Conservation (phyloP, 1,140 invertebrate genomes). For the Onthophagus taurus region DNA sequence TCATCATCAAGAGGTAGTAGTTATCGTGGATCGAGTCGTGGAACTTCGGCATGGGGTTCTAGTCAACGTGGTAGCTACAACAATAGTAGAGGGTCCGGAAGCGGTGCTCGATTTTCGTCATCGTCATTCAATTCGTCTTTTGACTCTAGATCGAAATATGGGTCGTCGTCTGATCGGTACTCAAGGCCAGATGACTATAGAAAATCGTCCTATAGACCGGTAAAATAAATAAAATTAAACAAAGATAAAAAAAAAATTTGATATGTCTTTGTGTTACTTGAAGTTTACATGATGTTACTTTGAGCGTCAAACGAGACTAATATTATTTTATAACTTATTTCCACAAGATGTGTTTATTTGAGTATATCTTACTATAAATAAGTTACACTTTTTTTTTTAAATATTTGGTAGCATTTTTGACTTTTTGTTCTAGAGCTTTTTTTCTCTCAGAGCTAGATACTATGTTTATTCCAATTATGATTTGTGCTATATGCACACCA, state of each 20-base stretch:
- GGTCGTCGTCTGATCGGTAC: conserved; percentile 22
- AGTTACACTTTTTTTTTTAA: conserved; percentile 5
- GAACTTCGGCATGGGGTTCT: conserved; percentile 16
- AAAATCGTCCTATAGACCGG: conserved; percentile 27
- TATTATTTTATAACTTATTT: conserved; percentile 15
- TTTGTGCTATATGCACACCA: too few species aligned
- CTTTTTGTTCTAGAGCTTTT: too few species aligned
- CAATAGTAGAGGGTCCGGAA: conserved; percentile 12
- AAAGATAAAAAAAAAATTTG: background rate
- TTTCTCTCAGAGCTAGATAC: too few species aligned
- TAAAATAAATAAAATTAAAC: conserved; percentile 15
- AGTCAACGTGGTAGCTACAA: conserved; percentile 13
- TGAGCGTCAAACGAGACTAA: conserved; percentile 16
- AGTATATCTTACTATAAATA: conserved; percentile 15
- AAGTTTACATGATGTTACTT: conserved; percentile 11
- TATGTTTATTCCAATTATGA: too few species aligned
- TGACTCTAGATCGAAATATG: conserved; percentile 24
- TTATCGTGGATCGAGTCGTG: conserved; percentile 18
- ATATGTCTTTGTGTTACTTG: conserved; percentile 17
- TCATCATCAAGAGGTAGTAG: conserved; percentile 18
- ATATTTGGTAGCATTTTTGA: too few species aligned
- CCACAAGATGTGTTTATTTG: conserved; percentile 11
- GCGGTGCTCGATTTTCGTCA: conserved; percentile 16
- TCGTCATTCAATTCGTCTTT: conserved; percentile 19
- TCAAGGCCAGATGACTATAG: conserved; percentile 25